Conservation (phyloP, 2,113 vertebrate species). For the Bos taurus region ARS-UCD2.0 NC_037332.1:100497001-100497500, state of each 20-base stretch:
- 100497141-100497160: background rate
- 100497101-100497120: background rate
- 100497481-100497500: background rate
- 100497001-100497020: background rate
- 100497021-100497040: background rate
- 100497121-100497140: background rate
- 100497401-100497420: background rate
- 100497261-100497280: background rate
- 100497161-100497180: background rate
- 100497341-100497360: background rate
- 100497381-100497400: background rate
- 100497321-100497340: background rate
- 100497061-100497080: background rate
- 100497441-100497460: background rate
- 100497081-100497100: background rate
- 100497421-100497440: background rate
- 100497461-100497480: background rate
- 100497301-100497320: background rate
- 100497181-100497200: background rate
- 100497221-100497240: background rate
- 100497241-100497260: background rate
- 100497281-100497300: background rate
- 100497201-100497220: background rate
- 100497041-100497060: background rate
- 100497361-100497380: background rate